Percentiles rank a stretch among this genome's conserved stretches.
These are phyloP conservation scores for Eulemur albifrons DNA, from an alignment of 2,797 vertebrate species.

Conservation along the genomic window DNA sequence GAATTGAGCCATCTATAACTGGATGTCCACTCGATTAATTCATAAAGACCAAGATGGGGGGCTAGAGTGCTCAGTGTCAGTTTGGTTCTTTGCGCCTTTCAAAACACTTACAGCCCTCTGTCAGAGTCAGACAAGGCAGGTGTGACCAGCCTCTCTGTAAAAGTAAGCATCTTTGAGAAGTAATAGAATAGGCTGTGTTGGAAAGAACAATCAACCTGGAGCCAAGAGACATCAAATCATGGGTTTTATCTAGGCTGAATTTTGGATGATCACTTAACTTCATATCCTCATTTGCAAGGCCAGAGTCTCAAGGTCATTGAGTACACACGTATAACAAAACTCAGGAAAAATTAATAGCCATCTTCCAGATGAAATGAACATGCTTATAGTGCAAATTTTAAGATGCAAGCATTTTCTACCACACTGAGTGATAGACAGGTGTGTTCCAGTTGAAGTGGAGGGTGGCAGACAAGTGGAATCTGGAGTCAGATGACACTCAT, in stretches of 20 bases:
- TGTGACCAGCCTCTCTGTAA: neutral
- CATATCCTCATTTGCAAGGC: neutral
- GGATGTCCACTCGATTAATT: rapidly evolving
- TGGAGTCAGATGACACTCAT: neutral
- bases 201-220: neutral
- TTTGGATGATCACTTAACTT: neutral
- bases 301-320: neutral
- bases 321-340: neutral
- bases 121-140: neutral
- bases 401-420: neutral
- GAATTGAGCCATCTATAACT: rapidly evolving
- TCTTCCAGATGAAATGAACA: neutral
- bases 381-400: neutral
- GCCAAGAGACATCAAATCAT: neutral
- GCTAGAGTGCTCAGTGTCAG: neutral
- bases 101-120: neutral
- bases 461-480: neutral
- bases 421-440: neutral
- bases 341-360: neutral
- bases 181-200: neutral
- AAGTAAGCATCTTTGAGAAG: neutral
- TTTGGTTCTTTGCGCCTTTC: neutral
- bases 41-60: neutral
- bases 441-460: neutral
- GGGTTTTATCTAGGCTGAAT: neutral